Evolutionary conservation across 2,113 vertebrate species (phyloP).

Genomic region (Pangasianodon hypophthalmus): DNA sequence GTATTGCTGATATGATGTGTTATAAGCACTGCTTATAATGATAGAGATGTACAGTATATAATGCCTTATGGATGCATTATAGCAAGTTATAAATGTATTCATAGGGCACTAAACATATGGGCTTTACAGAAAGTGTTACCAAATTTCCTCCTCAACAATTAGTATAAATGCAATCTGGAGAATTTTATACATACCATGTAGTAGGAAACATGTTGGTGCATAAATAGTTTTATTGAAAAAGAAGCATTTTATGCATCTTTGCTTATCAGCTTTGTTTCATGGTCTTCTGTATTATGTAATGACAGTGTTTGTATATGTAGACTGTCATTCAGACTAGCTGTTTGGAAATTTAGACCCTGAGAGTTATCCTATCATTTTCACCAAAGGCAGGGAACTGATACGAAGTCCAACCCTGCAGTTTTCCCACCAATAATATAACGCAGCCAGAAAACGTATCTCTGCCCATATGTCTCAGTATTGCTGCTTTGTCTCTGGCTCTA

Average conservation of each 20-base stretch:
- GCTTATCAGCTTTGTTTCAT: neutral
- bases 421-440: neutral
- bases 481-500: constrained; percentile 59
- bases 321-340: neutral
- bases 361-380: neutral
- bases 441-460: constrained; percentile 30
- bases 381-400: constrained; percentile 24
- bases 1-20: neutral
- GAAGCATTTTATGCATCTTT: neutral
- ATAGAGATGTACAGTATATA: neutral
- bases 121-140: neutral
- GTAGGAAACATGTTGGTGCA: neutral
- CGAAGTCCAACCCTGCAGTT: neutral
- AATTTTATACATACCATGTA: neutral
- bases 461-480: constrained; percentile 50
- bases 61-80: neutral
- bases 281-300: neutral
- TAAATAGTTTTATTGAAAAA: neutral
- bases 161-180: neutral
- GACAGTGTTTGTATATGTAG: neutral
- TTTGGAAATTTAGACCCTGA: neutral
- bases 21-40: neutral
- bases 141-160: neutral
- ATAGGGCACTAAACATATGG: neutral
- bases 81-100: neutral